A percentile compares a stretch with the other conserved stretches of the same genome.
phyloP scores from a whole-genome alignment of 2,797 vertebrate genomes.

The Natrix natrix region DNA sequence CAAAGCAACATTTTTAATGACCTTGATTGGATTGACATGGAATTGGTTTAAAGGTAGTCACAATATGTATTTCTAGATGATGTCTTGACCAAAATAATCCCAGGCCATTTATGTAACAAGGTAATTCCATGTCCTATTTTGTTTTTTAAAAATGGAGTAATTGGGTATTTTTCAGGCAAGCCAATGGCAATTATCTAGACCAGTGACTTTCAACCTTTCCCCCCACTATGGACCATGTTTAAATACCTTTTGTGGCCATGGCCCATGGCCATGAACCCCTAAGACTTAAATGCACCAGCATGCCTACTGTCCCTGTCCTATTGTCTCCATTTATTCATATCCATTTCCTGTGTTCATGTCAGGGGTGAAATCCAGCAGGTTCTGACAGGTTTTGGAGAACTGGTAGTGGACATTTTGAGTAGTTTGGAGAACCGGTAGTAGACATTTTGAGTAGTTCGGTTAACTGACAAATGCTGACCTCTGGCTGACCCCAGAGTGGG shows the following conservation, averaged over 20 bases:
- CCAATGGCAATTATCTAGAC: background rate
- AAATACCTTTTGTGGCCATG: background rate
- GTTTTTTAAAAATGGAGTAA: background rate
- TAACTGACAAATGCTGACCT: too few species aligned
- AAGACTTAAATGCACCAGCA: background rate
- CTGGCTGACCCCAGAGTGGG: too few species aligned
- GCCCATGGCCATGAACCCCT: background rate
- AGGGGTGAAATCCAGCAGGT: too few species aligned
- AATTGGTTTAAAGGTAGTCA: background rate
- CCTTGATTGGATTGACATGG: background rate
- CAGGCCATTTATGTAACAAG: background rate
- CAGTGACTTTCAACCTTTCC: background rate
- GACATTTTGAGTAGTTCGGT: too few species aligned
- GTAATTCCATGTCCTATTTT: background rate
- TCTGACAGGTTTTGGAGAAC: too few species aligned
- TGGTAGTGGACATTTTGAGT: too few species aligned
- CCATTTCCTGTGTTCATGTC: too few species aligned
- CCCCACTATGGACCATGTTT: background rate
- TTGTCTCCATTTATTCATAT: too few species aligned
- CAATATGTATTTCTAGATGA: background rate
- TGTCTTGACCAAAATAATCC: background rate
- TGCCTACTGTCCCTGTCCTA: too few species aligned
- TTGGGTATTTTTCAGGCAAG: background rate
- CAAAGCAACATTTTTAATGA: background rate
- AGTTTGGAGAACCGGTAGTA: too few species aligned